Evolutionary conservation across 2,113 vertebrate species (phyloP).

Genomic region (Cyphomyrus discorhynchus): DNA sequence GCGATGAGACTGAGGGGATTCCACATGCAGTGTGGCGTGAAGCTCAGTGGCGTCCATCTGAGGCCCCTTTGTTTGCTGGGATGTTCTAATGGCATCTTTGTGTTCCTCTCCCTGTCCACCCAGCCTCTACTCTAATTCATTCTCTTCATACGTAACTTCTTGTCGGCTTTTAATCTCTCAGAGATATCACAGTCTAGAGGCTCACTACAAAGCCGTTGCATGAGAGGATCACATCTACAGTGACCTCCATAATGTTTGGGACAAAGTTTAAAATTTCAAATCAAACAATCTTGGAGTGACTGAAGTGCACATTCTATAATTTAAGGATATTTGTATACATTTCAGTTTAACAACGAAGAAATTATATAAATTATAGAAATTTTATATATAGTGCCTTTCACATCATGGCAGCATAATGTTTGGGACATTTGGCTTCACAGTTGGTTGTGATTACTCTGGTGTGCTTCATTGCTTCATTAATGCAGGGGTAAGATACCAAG

Average conservation of each 20-base stretch:
- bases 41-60: background rate
- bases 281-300: too few species aligned
- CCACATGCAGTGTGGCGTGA: background rate
- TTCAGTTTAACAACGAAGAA: too few species aligned
- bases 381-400: too few species aligned
- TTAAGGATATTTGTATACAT: too few species aligned
- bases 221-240: background rate
- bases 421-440: too few species aligned
- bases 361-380: too few species aligned
- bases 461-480: too few species aligned
- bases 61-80: background rate
- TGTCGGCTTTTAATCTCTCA: background rate
- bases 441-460: too few species aligned
- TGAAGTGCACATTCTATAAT: background rate
- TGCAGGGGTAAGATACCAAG: too few species aligned
- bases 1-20: background rate
- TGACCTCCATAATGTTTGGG: too few species aligned
- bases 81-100: background rate
- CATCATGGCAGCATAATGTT: too few species aligned
- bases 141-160: background rate
- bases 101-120: background rate
- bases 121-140: background rate
- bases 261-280: too few species aligned
- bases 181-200: background rate
- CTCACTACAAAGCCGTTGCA: background rate